Evolutionary conservation across 2,888 invertebrate genomes (phyloP), one percentile per base, ranked within the genome.

Genomic region (Halocaridina rubra): DNA sequence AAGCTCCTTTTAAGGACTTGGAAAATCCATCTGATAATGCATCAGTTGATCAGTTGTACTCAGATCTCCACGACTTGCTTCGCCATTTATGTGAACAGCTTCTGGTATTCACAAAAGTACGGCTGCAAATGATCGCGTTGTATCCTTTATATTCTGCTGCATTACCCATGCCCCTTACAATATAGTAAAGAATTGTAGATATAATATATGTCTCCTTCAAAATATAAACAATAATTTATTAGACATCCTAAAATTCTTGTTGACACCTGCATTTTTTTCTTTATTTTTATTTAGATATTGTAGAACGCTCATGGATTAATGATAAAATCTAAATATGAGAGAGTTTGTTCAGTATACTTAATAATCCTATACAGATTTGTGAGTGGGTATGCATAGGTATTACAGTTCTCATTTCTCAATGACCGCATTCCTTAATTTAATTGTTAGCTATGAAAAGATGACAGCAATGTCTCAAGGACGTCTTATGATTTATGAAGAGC

Each of bases 121-220:
- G 86, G 39, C 75, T 86, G 7, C 81, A 81, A 59, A 74, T 86
- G 79, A 78, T 81, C 22, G 30, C 79, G 0, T 86, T 86, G 86
- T 86, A 86, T 86, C 86, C 86, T 82, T 81, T 85, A 1, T 19
- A 0, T 16, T 16, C 19, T 69, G 16, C 7, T n/a, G 19, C 16
- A 1, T 5, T 59, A n/a, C 59, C 22, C 10, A 59, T 46, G 13
- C 8, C 8, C 46, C 46, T 10, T 8, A 8, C 46, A 46, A 13
- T n/a, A n/a, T 64, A 64, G 16, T 64, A 22, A 8, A 64, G 7
- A 64, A 64, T 8, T 19, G 8, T 64, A n/a, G 8, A 64, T n/a
- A n/a, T n/a, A n/a, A n/a, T n/a, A n/a, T n/a, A n/a, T n/a, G n/a
- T n/a, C n/a, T n/a, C n/a, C n/a, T 22, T 64, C 7, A 1, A 27